Conservation (phyloP, 2,797 vertebrate species). For the Karalla daura region DNA sequence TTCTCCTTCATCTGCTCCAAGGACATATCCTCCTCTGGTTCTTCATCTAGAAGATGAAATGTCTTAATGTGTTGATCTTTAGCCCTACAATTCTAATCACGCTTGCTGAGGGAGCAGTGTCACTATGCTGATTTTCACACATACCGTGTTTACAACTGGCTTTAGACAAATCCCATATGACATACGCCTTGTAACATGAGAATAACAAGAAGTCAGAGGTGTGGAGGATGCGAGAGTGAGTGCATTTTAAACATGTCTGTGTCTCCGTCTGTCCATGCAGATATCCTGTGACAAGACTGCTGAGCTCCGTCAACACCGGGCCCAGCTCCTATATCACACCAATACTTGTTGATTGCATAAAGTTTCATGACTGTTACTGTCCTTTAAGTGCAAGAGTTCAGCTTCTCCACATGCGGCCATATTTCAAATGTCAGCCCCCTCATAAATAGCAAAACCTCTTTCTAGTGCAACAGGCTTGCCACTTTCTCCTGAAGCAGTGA, state of each 20-base stretch:
- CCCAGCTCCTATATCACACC: conserved; percentile 7
- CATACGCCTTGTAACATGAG: conserved; percentile 36
- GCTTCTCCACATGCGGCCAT: neutral
- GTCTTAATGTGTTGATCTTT: too few species aligned
- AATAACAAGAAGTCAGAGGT: conserved; percentile 36
- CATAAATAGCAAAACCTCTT: neutral
- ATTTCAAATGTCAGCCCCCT: conserved; percentile 32
- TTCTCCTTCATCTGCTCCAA: conserved; percentile 87
- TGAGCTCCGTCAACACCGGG: neutral
- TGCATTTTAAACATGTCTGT: conserved; percentile 28
- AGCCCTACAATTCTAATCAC: too few species aligned
- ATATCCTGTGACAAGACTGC: conserved; percentile 23
- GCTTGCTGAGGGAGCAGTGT: neutral
- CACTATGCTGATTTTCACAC: neutral
- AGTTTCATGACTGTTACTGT: conserved; percentile 9
- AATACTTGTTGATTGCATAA: conserved; percentile 8
- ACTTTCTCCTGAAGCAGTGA: conserved; percentile 3
- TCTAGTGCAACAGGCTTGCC: neutral
- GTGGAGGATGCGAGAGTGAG: conserved; percentile 17
- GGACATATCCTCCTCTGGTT: conserved; percentile 77
- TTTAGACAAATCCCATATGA: neutral
- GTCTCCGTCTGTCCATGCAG: conserved; percentile 26
- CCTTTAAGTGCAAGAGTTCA: conserved; percentile 34
- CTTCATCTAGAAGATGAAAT: conserved; percentile 61
- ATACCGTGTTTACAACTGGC: conserved; percentile 1